These are phyloP conservation scores for Chionomys nivalis DNA, from an alignment of 2,113 vertebrate species.

Conservation along the genomic window DNA sequence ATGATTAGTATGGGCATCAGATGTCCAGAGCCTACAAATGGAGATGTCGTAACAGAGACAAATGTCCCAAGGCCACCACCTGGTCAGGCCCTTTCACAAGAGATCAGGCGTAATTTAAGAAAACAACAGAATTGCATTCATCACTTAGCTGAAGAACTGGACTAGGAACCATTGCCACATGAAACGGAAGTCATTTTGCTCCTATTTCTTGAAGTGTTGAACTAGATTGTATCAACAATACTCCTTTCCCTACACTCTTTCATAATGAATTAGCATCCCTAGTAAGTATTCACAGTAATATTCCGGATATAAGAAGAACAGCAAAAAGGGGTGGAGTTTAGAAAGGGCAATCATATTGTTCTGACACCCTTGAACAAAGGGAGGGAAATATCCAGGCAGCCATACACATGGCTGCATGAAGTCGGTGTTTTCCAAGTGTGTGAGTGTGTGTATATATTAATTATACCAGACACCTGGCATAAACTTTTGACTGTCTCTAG, in stretches of 20 bases:
- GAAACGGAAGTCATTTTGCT: background rate
- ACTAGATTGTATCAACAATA: background rate
- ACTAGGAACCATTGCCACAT: constrained; percentile 7
- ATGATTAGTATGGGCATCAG: constrained; percentile 43
- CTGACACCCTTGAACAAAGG: background rate
- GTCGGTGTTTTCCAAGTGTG: background rate
- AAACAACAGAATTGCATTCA: constrained; percentile 19
- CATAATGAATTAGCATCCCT: background rate
- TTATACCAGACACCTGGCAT: background rate
- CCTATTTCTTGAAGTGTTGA: background rate
- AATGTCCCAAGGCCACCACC: constrained; percentile 58
- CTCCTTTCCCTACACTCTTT: background rate
- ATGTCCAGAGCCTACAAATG: constrained; percentile 25
- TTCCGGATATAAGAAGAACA: background rate
- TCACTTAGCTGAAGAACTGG: background rate
- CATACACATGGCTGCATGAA: background rate
- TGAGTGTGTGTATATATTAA: background rate
- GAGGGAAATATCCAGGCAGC: background rate
- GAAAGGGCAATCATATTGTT: background rate
- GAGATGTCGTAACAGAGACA: constrained; percentile 57
- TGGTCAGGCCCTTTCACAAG: constrained; percentile 24
- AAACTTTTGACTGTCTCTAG: background rate
- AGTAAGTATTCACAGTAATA: constrained; percentile 19
- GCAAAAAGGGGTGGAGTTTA: too few relatives aligned
- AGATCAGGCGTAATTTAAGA: constrained; percentile 50